Evolutionary conservation across 2,113 vertebrate genomes (phyloP), one percentile per base, ranked within the genome.

Genomic region (Taurulus bubalis): DNA sequence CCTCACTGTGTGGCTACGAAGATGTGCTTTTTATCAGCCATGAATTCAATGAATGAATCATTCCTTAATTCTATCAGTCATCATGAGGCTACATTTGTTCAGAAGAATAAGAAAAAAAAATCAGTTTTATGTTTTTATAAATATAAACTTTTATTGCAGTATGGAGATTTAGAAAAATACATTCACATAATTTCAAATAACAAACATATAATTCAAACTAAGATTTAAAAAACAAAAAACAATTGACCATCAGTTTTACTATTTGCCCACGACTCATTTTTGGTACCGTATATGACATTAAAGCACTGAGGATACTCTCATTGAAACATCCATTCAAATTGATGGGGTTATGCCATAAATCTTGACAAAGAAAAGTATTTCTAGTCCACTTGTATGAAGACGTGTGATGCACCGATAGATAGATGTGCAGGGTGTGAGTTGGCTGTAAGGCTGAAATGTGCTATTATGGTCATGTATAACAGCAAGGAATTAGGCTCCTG

Each of bases 161-260:
- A 97, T 96, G 95, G 95, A 96, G 96, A 96, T 92, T 98, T 99
- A 99, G 97, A 99, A 99, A 99, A 99, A 98, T 99, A 99, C 98
- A 97, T 98, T 97, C 97, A 97, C 96, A 97, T 97, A 96, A 98
- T 98, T 97, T 98, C 96, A 97, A 95, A 97, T 97, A 97, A 97
- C 96, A 97, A 95, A 98, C 96, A 96, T 95, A 95, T 94, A 96
- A 94, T 95, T 96, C 93, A 93, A 93, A 92, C 93, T 92, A 93
- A 94, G 89, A 91, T 91, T 45, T n/a, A 83, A 86, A 91, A 91
- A 90, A 84, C 38, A 75, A 79, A 75, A 53, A 79, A 49, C 20
- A 76, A 80, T 79, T 34, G 58, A 87, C 81, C 75, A 87, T 77
- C 82, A 56, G 64, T 85, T 82, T 77, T 77, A 94, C 92, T 95